Conservation (phyloP, 2,888 invertebrate genomes). For the Acanthopleura granulata region DNA sequence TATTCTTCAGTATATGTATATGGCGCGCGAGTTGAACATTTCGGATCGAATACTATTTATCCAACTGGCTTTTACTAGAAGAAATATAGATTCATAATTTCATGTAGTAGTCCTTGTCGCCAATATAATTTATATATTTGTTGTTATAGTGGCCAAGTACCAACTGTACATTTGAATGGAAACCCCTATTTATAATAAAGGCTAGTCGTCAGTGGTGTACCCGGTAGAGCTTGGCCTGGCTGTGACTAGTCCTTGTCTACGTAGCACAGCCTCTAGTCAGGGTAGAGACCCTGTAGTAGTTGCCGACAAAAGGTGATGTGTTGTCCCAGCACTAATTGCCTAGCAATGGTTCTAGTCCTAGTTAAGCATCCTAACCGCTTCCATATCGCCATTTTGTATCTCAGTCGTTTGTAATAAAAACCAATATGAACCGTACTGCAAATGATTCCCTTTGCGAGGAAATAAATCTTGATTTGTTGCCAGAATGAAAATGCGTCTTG, state of each 20-base stretch:
- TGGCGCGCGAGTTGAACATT: neutral
- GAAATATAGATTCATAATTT: constrained; percentile 10
- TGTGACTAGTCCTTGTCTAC: constrained; percentile 10
- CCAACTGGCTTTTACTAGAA: neutral
- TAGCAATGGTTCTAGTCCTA: constrained; percentile 8
- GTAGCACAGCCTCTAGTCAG: neutral
- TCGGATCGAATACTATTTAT: neutral
- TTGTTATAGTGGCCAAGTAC: constrained; percentile 1
- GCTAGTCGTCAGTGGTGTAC: constrained; percentile 16
- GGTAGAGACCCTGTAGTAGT: neutral
- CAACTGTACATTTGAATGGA: constrained; percentile 13
- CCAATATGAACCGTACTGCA: constrained; percentile 5
- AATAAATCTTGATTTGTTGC: constrained; percentile 20
- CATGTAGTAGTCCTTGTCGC: neutral
- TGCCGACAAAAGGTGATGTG: constrained; percentile 16
- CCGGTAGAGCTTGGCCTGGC: neutral
- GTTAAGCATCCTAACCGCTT: neutral
- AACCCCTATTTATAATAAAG: constrained; percentile 1
- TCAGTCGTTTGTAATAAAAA: constrained; percentile 12
- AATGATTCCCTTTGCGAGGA: neutral
- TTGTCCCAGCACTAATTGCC: constrained; percentile 15
- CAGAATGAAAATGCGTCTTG: neutral
- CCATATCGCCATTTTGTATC: constrained; percentile 17
- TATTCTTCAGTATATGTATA: neutral
- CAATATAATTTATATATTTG: neutral